Percentiles rank a stretch among this genome's conserved stretches.
Conservation (phyloP, 2,113 vertebrate genomes). For the Halichoerus grypus region DNA sequence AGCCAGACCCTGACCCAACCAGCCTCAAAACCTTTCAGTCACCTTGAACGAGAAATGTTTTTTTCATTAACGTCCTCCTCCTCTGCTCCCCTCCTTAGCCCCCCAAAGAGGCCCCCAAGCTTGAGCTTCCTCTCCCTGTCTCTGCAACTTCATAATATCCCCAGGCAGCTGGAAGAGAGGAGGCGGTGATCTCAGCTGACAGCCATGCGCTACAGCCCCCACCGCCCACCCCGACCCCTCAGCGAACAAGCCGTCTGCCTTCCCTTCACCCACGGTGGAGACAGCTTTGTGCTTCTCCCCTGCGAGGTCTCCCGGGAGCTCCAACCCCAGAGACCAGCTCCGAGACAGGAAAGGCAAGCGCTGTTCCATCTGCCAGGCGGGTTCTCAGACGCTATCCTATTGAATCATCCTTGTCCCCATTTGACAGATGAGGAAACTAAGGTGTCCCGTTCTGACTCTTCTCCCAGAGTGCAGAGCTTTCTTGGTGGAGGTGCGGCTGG, state of each 20-base stretch:
- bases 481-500: not conserved
- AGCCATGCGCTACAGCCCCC: slow-evolving; percentile 65
- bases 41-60: slow-evolving; percentile 80
- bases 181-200: slow-evolving; percentile 80
- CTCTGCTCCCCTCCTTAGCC: slow-evolving; percentile 65
- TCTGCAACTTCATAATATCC: slow-evolving; percentile 78
- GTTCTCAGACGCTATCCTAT: not conserved
- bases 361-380: not conserved
- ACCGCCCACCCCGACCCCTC: slow-evolving; percentile 66
- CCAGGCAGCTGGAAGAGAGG: slow-evolving; percentile 79
- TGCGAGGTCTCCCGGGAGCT: not conserved
- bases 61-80: slow-evolving; percentile 75
- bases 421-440: slow-evolving; percentile 55
- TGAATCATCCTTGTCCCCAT: not conserved
- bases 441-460: not conserved
- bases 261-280: slow-evolving; percentile 45
- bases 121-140: slow-evolving; percentile 71
- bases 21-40: slow-evolving; percentile 74
- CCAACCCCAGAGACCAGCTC: not conserved
- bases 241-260: slow-evolving; percentile 10
- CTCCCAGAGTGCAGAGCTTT: not conserved
- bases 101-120: slow-evolving; percentile 75
- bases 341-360: not conserved
- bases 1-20: slow-evolving; percentile 74
- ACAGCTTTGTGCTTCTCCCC: not conserved